Evolutionary conservation across 2,888 invertebrate species (phyloP).

Genomic region (Linhomoeus sp.): DNA sequence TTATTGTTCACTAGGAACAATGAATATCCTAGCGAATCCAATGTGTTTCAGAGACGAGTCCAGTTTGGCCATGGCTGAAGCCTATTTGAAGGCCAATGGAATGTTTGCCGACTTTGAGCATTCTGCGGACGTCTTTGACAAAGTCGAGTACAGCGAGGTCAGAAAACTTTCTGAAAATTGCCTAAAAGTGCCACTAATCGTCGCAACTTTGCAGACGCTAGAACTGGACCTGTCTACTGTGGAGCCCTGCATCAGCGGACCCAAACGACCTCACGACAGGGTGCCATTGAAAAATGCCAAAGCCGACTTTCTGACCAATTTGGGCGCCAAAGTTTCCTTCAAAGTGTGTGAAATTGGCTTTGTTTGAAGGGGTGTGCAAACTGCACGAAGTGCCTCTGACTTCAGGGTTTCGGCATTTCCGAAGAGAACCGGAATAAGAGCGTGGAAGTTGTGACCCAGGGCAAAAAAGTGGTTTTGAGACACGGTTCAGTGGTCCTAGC

Average conservation of each 20-base stretch:
- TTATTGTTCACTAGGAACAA: no score
- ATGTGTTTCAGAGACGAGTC: conserved; percentile 29
- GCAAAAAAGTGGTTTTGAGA: conserved; percentile 6
- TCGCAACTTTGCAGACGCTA: conserved; percentile 40
- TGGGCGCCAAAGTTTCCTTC: conserved; percentile 56
- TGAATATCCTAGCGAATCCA: no score
- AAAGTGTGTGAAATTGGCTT: conserved; percentile 19
- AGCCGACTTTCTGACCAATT: conserved; percentile 59
- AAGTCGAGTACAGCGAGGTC: conserved; percentile 62
- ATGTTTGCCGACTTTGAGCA: conserved; percentile 65
- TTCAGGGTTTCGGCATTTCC: conserved; percentile 19
- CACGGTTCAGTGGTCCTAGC: conserved; percentile 73
- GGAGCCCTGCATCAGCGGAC: conserved; percentile 83
- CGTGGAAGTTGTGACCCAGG: conserved; percentile 9
- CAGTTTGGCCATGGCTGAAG: conserved; percentile 47
- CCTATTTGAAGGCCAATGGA: conserved; percentile 56
- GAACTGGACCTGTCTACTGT: conserved; percentile 67
- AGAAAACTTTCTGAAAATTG: no score
- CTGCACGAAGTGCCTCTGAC: not conserved
- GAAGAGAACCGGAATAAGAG: conserved; percentile 13
- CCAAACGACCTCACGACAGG: conserved; percentile 86
- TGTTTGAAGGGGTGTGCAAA: no score
- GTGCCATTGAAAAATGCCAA: conserved; percentile 78
- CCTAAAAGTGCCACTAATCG: no score
- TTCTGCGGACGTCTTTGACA: conserved; percentile 15